A percentile compares a stretch with the other conserved stretches of the same genome.
These are phyloP conservation scores for Harpagifer antarcticus DNA, from an alignment of 2,797 vertebrate species.

Conservation along the genomic window DNA sequence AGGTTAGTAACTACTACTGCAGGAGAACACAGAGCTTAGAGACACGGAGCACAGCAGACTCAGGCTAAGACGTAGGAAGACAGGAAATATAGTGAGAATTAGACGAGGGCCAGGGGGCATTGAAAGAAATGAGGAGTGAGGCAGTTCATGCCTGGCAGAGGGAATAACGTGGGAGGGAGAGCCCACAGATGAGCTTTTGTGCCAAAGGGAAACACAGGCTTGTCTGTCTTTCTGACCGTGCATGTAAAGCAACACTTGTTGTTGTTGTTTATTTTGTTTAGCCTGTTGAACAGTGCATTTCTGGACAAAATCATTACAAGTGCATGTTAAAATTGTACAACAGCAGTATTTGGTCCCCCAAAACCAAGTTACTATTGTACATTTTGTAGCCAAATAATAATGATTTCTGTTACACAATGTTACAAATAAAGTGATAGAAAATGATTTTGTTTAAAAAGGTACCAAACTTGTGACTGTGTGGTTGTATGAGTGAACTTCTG, in stretches of 20 bases:
- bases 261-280: slow-evolving; percentile 51
- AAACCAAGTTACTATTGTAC: background rate
- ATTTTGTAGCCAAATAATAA: background rate
- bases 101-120: slow-evolving; percentile 45
- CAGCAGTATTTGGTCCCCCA: slow-evolving; percentile 7
- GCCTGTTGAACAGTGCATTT: slow-evolving; percentile 47
- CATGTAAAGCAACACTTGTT: slow-evolving; percentile 57
- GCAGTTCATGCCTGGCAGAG: slow-evolving; percentile 61
- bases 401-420: background rate
- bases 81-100: slow-evolving; percentile 39
- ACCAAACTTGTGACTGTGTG: background rate
- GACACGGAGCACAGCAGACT: slow-evolving; percentile 6
- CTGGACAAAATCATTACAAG: slow-evolving; percentile 29
- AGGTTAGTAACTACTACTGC: slow-evolving; percentile 54
- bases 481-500: slow-evolving; percentile 16
- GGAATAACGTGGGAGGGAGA: slow-evolving; percentile 51
- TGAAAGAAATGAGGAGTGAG: slow-evolving; percentile 53
- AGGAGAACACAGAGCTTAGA: slow-evolving; percentile 31
- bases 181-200: slow-evolving; percentile 66
- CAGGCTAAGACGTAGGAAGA: slow-evolving; percentile 21
- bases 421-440: background rate
- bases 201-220: slow-evolving; percentile 54
- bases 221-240: slow-evolving; percentile 56
- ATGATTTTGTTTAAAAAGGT: too few relatives aligned
- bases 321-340: background rate